Conservation (phyloP, 2,797 vertebrate species). For the Thripadectes ignobilis region DNA sequence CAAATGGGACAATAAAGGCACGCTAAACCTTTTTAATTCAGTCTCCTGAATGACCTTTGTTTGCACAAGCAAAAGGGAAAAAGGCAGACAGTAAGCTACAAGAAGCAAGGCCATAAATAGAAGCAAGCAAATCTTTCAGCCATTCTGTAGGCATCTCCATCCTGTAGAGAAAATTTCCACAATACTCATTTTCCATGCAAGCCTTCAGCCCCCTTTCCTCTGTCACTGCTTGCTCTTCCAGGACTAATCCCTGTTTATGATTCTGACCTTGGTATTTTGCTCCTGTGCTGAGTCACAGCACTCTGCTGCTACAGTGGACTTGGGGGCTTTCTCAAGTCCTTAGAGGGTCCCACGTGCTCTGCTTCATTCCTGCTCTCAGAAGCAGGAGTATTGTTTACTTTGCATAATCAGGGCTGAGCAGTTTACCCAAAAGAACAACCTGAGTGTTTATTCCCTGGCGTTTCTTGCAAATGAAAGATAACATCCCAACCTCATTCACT, state of each 20-base stretch:
- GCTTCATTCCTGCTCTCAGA: not conserved
- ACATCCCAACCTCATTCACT: not conserved
- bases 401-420: not conserved
- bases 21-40: not conserved
- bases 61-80: not conserved
- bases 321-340: not conserved
- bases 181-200: not conserved
- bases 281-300: not conserved
- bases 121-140: not conserved
- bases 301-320: not conserved
- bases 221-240: not conserved
- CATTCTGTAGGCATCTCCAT: not conserved
- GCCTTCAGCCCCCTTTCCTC: not conserved
- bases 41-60: not conserved
- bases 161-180: not conserved
- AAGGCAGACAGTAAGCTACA: not conserved
- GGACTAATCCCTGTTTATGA: not conserved
- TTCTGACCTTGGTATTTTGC: not conserved
- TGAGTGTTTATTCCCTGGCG: not conserved
- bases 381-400: not conserved
- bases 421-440: slow-evolving; percentile 10
- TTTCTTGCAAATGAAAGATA: not conserved
- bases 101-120: not conserved
- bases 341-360: not conserved
- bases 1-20: not conserved